A percentile compares a stretch with the other conserved stretches of the same genome.
phyloP scores from a whole-genome alignment of 1,140 invertebrate genomes.

The Brachionus sp. region DNA sequence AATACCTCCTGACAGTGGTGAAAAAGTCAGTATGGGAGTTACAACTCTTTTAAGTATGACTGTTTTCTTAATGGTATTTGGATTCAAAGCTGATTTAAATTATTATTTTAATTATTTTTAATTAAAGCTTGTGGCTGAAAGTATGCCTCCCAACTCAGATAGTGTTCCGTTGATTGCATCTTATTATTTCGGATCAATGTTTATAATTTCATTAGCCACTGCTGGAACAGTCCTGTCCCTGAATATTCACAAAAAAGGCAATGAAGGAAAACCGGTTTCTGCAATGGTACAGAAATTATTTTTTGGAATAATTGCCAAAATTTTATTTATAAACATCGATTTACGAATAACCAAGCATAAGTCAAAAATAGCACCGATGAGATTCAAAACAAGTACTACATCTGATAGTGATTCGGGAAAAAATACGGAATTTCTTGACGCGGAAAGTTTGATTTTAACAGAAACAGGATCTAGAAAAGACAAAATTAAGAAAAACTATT shows the following conservation, averaged over 20 bases:
- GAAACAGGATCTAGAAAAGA: not conserved
- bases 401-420: not conserved
- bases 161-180: constrained; percentile 78
- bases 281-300: not conserved
- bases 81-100: constrained; percentile 66
- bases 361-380: not conserved
- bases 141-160: constrained; percentile 83
- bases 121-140: constrained; percentile 72
- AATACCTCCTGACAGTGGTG: constrained; percentile 80
- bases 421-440: not conserved
- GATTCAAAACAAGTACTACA: not conserved
- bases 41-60: constrained; percentile 85
- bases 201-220: constrained; percentile 80
- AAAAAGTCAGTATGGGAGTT: constrained; percentile 71
- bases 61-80: constrained; percentile 85
- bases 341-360: not conserved
- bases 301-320: constrained; percentile 20
- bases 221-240: constrained; percentile 70
- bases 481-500: not conserved
- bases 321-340: constrained; percentile 13
- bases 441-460: not conserved
- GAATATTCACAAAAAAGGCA: constrained; percentile 74
- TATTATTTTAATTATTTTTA: constrained; percentile 47
- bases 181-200: constrained; percentile 86
- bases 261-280: constrained; percentile 10